Evolutionary conservation across 37 sponge, comb jelly and placozoan genomes (phyloP).

Genomic region (Petrosia ficiformis): DNA sequence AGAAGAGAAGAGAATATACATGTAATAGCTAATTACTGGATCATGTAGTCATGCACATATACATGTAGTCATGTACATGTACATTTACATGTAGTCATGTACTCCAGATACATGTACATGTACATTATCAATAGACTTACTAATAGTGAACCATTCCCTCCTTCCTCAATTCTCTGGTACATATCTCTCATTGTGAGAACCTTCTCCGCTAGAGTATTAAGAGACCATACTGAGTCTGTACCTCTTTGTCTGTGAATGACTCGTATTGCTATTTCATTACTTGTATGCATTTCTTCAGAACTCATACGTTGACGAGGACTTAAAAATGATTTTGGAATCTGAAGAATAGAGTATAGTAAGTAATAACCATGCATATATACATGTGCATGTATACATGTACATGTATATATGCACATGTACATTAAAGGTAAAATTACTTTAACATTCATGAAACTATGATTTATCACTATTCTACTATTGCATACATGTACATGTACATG

Average conservation of each 20-base stretch:
- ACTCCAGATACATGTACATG: neutral
- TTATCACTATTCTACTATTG: neutral
- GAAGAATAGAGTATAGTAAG: neutral
- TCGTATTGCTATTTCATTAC: slow-evolving; percentile 70
- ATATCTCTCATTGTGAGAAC: slow-evolving; percentile 93
- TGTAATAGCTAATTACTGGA: neutral
- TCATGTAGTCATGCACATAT: neutral
- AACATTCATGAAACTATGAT: neutral
- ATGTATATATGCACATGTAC: slow-evolving; percentile 13
- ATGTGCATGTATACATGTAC: neutral
- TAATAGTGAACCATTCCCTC: slow-evolving; percentile 34
- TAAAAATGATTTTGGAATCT: slow-evolving; percentile 47
- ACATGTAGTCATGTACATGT: neutral
- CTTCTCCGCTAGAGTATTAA: slow-evolving; percentile 90
- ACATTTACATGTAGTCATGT: neutral
- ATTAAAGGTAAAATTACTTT: neutral
- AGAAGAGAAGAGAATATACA: neutral
- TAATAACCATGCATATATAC: neutral
- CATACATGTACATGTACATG: neutral
- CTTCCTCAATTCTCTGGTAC: slow-evolving; percentile 84
- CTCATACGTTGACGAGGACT: slow-evolving; percentile 25
- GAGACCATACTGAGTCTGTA: slow-evolving; percentile 81
- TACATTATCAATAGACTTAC: slow-evolving; percentile 8
- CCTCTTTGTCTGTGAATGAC: slow-evolving; percentile 69
- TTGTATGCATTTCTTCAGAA: slow-evolving; percentile 40